These are phyloP conservation scores for Actias luna DNA, from an alignment of 2,888 invertebrate species.

Conservation along the genomic window DNA sequence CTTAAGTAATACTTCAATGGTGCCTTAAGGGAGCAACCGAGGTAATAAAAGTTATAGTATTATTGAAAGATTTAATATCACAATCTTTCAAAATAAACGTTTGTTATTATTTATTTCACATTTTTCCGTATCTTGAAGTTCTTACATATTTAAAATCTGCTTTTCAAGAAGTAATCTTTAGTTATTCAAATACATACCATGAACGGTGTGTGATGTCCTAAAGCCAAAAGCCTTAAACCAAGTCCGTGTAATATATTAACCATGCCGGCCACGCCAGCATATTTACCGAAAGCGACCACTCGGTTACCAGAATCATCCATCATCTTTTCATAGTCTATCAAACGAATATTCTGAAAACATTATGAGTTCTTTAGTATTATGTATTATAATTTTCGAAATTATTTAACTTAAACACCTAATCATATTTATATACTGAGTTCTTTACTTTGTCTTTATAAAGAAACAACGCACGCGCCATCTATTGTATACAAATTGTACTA, in stretches of 20 bases:
- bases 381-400: neutral
- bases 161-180: neutral
- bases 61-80: no score
- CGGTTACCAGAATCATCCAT: conserved; percentile 94
- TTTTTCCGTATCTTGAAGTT: neutral
- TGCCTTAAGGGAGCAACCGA: no score
- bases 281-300: conserved; percentile 99
- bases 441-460: no score
- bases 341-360: conserved; percentile 89
- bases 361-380: neutral
- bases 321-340: conserved; percentile 98
- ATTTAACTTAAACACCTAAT: neutral
- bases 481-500: neutral
- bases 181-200: conserved; percentile 85
- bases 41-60: no score
- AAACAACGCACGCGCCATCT: neutral
- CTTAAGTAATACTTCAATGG: no score
- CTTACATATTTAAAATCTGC: neutral
- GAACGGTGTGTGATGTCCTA: conserved; percentile 99
- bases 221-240: conserved; percentile 94
- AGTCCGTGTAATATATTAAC: conserved; percentile 99
- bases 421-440: neutral
- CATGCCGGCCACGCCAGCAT: conserved; percentile 99
- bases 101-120: neutral
- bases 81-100: no score